Evolutionary conservation across 1,140 invertebrate genomes (phyloP), one percentile per base, ranked within the genome.

Genomic region (Neotoxoptera formosana): DNA sequence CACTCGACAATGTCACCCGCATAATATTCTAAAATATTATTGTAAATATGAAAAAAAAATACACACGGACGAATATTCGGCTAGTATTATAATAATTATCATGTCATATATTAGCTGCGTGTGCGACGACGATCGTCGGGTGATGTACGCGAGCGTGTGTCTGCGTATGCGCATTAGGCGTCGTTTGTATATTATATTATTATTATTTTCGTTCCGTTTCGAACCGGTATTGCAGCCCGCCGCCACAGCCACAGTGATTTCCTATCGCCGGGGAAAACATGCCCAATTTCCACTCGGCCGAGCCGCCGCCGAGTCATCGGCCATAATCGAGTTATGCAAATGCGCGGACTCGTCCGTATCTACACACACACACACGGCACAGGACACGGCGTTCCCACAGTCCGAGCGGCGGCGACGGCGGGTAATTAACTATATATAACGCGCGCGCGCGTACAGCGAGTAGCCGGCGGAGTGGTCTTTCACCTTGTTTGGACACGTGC

Each of bases 321-420:
- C n/a, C 4, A 41, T 92, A 92, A 83, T 92, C 91, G 91, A 92
- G 91, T 92, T 92, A 92, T 92, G 91, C 76, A 92, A 92, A 92
- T 92, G 91, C 51, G 25, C 51, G 25, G 3, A 81, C 34, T 20
- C 45, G 45, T 20, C n/a, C n/a, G n/a, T n/a, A n/a, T n/a, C n/a
- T n/a, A n/a, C n/a, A n/a, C n/a, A n/a, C n/a, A n/a, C n/a, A 87
- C 25, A 30, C 36, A 48, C n/a, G n/a, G n/a, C 90, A 51, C 81
- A 53, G 91, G 91, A 92, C 91, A 84, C 91, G 76, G 25, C 91
- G 67, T 92, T 92, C 91, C 91, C 91, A 92, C 91, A 84, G 76
- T 92, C 67, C 67, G 60, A 45, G 23, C n/a, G 36, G 23, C n/a
- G 56, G 23, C 41, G 67, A 90, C n/a, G 36, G 23, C n/a, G 56